phyloP scores from a whole-genome alignment of 2,113 vertebrate species.

The Actinemys pallida region DNA sequence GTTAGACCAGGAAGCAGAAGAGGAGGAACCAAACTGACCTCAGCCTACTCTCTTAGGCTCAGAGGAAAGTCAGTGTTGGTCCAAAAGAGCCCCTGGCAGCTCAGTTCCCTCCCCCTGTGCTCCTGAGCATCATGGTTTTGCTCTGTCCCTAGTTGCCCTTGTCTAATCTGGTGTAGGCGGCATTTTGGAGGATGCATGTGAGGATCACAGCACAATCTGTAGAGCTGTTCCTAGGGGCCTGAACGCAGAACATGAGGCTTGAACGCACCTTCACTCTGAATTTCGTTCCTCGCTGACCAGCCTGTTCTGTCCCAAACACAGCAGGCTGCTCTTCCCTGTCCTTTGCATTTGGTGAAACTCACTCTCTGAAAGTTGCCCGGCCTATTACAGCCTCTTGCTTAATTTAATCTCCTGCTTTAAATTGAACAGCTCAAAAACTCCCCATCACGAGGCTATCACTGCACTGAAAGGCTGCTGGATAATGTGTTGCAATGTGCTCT shows the following conservation, averaged over 20 bases:
- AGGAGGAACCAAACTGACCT: neutral
- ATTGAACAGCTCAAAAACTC: constrained; percentile 27
- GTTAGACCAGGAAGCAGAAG: neutral
- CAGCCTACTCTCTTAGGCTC: neutral
- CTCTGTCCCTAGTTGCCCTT: neutral
- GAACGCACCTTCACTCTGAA: neutral
- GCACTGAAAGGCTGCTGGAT: constrained; percentile 30
- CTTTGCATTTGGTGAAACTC: neutral
- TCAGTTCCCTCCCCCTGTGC: neutral
- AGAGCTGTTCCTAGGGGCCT: neutral
- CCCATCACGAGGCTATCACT: neutral
- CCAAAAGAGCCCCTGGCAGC: neutral
- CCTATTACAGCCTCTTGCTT: neutral
- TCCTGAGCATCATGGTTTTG: neutral
- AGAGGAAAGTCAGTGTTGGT: neutral
- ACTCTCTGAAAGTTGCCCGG: neutral
- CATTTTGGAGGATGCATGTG: neutral
- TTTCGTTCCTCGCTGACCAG: too few species aligned
- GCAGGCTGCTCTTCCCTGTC: too few species aligned
- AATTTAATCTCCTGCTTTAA: constrained; percentile 34
- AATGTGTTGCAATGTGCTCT: constrained; percentile 48
- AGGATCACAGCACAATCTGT: neutral
- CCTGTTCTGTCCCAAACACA: too few species aligned
- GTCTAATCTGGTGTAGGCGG: neutral
- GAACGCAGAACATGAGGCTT: neutral